phyloP scores from a whole-genome alignment of 2,797 vertebrate genomes.

The Scarus forsteni region DNA sequence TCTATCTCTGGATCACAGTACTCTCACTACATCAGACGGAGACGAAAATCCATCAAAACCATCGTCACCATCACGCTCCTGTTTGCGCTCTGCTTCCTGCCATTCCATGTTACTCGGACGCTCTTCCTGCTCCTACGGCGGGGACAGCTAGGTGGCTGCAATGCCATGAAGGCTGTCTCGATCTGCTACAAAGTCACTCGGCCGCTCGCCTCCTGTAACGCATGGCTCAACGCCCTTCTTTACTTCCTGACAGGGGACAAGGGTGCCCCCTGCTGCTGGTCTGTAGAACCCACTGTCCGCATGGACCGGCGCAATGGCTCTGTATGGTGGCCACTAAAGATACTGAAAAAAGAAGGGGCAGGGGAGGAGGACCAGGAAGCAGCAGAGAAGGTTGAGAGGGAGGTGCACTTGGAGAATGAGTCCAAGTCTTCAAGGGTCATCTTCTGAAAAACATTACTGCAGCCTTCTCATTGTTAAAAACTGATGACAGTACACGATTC shows the following conservation, averaged over 20 bases:
- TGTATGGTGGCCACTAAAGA: conserved; percentile 84
- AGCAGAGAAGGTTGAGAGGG: conserved; percentile 64
- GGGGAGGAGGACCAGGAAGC: conserved; percentile 78
- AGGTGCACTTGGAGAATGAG: conserved; percentile 75
- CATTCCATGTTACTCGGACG: conserved; percentile 88
- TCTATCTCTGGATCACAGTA: conserved; percentile 77
- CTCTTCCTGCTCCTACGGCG: conserved; percentile 84
- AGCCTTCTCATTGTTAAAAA: neutral
- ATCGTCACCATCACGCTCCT: conserved; percentile 88
- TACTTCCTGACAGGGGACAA: conserved; percentile 89
- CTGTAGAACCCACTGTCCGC: conserved; percentile 47
- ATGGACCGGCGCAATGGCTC: conserved; percentile 60
- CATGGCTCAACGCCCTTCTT: conserved; percentile 88
- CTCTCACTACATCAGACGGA: conserved; percentile 81
- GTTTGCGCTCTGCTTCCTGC: conserved; percentile 87
- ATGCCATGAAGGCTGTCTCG: conserved; percentile 82
- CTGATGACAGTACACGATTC: neutral
- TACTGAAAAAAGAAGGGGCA: conserved; percentile 76
- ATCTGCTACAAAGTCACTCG: conserved; percentile 90
- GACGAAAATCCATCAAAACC: conserved; percentile 87
- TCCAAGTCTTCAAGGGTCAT: conserved; percentile 80
- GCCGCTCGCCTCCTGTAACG: conserved; percentile 87
- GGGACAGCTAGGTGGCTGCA: conserved; percentile 74
- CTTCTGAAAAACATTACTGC: conserved; percentile 36
- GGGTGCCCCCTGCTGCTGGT: conserved; percentile 80